Base-by-base conservation (phyloP, 2,113 vertebrate genomes). In the Crotophaga sulcirostris region DNA sequence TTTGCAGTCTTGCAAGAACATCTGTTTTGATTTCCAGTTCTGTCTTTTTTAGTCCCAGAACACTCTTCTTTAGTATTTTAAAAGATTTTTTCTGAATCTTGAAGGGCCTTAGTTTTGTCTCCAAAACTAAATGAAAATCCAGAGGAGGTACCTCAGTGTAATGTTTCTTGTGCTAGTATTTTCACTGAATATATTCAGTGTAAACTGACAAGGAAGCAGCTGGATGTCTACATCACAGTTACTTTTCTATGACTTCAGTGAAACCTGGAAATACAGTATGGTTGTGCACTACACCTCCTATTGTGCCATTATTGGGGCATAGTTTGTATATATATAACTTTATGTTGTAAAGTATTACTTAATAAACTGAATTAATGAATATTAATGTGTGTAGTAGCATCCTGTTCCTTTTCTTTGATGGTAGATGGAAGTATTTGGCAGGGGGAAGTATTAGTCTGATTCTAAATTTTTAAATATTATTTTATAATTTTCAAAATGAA, bases 1-100 rank as follows among this genome's bases (percentile, higher is more conserved):
- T 96, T 97, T 94, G 33, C 87, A 75, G 79, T 59, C 73, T 90
- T 90, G 56, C 60, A 82, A 72, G 80, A 92, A 92, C 88, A 90
- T 96, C 93, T 95, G 89, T 91, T 95, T 95, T 95, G 74, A 79
- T 91, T 96, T 94, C 72, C 78, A 82, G 1, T 62, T 56, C 31
- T 82, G 70, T 70, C 62, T 88, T 79, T 97, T 92, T 88, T 67
- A 85, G 85, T 44, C 75, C 82, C 90, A 80, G 40, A 92, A 84
- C 33, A 47, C 51, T 69, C 23, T 64, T 80, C 59, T 80, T 76
- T 38, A 69, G 24, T 75, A 33, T 56, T 74, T 82, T 69, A 62
- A 40, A 36, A 63, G 29, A 55, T 55, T 87, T 92, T 89, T 84
- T 77, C 36, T 45, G 38, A 83, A 54, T 84, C 29, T 51, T 76